Percentiles rank a stretch among this genome's conserved stretches.
These are phyloP conservation scores for Eugnorisma glareosa DNA, from an alignment of 2,888 invertebrate species.

Conservation along the genomic window DNA sequence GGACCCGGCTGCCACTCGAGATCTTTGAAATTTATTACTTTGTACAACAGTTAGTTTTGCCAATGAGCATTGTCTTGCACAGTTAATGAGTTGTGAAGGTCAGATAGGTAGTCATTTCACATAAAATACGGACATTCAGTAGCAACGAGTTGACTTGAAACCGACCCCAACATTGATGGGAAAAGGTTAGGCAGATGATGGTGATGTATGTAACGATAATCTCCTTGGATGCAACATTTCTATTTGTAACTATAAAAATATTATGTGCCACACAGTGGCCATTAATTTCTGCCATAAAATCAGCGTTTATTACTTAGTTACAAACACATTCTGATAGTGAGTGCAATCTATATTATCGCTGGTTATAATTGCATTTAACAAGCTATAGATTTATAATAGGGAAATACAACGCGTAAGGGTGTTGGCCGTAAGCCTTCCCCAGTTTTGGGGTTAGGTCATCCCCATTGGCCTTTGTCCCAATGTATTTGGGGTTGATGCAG, in stretches of 20 bases:
- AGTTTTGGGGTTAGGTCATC: neutral
- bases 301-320: conserved; percentile 47
- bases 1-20: neutral
- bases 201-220: neutral
- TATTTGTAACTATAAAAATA: neutral
- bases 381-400: conserved; percentile 8
- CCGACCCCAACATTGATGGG: neutral
- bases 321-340: conserved; percentile 27
- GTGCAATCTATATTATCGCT: conserved; percentile 46
- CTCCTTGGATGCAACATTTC: neutral
- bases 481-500: neutral
- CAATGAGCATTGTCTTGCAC: neutral
- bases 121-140: neutral
- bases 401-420: neutral
- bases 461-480: neutral
- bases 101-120: neutral
- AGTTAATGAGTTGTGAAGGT: neutral
- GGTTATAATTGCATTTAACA: conserved; percentile 39
- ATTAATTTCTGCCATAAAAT: conserved; percentile 32
- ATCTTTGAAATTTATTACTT: neutral
- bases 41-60: neutral
- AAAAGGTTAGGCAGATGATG: neutral
- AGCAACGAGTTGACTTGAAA: neutral
- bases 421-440: neutral
- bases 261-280: neutral